phyloP scores from a whole-genome alignment of 2,113 vertebrate species.

The Rhineura floridana region DNA sequence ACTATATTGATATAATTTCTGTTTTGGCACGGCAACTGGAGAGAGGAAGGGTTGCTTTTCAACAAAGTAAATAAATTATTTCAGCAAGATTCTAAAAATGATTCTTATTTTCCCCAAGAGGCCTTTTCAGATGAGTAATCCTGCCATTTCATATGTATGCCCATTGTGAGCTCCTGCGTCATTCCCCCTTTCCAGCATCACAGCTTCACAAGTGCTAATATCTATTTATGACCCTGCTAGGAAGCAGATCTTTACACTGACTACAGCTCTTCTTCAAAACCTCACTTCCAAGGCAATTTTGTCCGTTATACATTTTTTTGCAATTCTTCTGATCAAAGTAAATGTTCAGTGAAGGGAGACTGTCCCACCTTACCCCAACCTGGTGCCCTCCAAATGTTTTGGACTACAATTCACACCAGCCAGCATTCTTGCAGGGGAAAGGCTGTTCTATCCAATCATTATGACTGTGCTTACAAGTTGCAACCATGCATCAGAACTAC shows the following conservation, averaged over 20 bases:
- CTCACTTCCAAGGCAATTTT: not conserved
- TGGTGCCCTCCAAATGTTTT: too few relatives aligned
- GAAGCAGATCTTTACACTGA: slow-evolving; percentile 1
- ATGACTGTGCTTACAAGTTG: not conserved
- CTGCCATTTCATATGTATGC: slow-evolving; percentile 8
- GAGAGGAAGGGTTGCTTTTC: slow-evolving; percentile 2
- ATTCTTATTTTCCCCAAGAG: slow-evolving; percentile 5
- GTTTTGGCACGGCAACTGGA: not conserved
- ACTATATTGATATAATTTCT: not conserved
- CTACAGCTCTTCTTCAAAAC: not conserved
- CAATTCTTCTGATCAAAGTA: not conserved
- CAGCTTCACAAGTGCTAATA: slow-evolving; percentile 14
- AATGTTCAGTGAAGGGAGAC: not conserved
- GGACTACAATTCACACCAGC: too few relatives aligned
- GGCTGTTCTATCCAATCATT: not conserved
- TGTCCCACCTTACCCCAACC: too few relatives aligned
- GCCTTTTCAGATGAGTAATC: slow-evolving; percentile 28
- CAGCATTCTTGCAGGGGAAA: too few relatives aligned
- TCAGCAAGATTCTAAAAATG: slow-evolving; percentile 6
- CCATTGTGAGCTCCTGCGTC: not conserved
- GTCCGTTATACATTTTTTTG: not conserved
- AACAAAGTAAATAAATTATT: slow-evolving; percentile 23
- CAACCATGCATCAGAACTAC: not conserved
- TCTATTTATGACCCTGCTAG: slow-evolving; percentile 6
- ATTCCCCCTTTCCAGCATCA: not conserved